Conservation (phyloP, 2,888 invertebrate genomes). For the Drosophila neutralis region DNA sequence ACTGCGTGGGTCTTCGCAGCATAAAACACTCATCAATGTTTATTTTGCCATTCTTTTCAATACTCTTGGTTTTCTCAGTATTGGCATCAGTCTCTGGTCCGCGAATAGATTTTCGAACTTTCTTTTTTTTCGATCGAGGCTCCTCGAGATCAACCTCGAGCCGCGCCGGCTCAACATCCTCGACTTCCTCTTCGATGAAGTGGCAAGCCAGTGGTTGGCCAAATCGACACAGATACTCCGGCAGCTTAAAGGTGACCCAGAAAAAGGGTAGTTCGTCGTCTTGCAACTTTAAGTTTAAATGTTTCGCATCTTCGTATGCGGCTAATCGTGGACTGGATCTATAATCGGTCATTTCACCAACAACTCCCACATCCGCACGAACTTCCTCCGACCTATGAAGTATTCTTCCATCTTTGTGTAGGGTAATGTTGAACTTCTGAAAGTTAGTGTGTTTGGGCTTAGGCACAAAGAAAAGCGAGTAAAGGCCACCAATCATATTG, state of each 20-base stretch:
- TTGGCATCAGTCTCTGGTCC: too few species aligned
- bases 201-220: conserved; percentile 78
- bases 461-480: conserved; percentile 70
- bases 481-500: conserved; percentile 80
- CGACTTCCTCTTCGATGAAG: conserved; percentile 68
- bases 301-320: not conserved
- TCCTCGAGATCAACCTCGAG: not conserved
- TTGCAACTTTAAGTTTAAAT: conserved; percentile 15
- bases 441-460: conserved; percentile 70
- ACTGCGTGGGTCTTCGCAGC: not conserved
- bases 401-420: conserved; percentile 63
- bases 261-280: conserved; percentile 64
- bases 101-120: not conserved
- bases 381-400: conserved; percentile 41
- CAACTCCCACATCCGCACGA: not conserved
- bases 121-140: not conserved
- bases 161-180: not conserved
- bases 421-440: conserved; percentile 70
- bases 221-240: conserved; percentile 74
- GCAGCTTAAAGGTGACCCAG: conserved; percentile 69
- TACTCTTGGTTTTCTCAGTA: not conserved
- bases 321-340: too few species aligned
- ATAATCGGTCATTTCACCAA: not conserved
- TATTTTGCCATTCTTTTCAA: not conserved
- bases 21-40: not conserved